Base-by-base conservation (phyloP, 2,113 vertebrate genomes). In the Vidua macroura region DNA sequence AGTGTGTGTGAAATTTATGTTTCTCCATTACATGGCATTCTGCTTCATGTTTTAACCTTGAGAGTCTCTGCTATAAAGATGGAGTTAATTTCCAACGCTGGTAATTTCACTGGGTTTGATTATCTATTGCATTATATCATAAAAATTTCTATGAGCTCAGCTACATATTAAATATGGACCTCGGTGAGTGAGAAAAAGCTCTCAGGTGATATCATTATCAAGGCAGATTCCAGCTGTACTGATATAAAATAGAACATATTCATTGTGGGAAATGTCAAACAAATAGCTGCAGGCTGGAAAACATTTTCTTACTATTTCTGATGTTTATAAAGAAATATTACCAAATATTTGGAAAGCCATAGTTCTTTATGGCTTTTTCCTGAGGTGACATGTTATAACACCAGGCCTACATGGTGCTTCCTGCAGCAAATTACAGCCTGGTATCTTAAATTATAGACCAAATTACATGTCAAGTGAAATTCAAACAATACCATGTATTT, bases 1-100 rank as follows among this genome's bases (percentile, higher is more conserved):
- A 62, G 48, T 85, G 44, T 28, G 13, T 83, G 63, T 55, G 75
- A 86, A 96, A 96, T 96, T 96, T 96, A 94, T 94, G 87, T 95
- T 96, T 95, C 91, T 95, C 43, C 60, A 91, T 91, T 91, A 39
- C 41, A 30, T 44, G 67, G 21, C 59, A 75, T 56, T 83, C 35
- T 58, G 56, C 74, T 94, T 94, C 49, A 83, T 89, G 86, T 81
- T 95, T 96, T 93, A 73, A 87, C 49, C 69, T 58, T 37, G 13
- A 81, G 63, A 90, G 76, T 93, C 82, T 79, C n/a, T 92, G 39
- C 74, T 81, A 14, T 94, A 94, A 90, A 91, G 77, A 48, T 94
- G 39, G 31, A 85, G 48, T 78, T 92, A 94, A 94, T 93, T 87
- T 93, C 74, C 84, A 93, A 20, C 1, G 2, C 5, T 55, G 58